These are phyloP conservation scores for Cochlearius cochlearius DNA, from an alignment of 2,113 vertebrate genomes.

Conservation along the genomic window DNA sequence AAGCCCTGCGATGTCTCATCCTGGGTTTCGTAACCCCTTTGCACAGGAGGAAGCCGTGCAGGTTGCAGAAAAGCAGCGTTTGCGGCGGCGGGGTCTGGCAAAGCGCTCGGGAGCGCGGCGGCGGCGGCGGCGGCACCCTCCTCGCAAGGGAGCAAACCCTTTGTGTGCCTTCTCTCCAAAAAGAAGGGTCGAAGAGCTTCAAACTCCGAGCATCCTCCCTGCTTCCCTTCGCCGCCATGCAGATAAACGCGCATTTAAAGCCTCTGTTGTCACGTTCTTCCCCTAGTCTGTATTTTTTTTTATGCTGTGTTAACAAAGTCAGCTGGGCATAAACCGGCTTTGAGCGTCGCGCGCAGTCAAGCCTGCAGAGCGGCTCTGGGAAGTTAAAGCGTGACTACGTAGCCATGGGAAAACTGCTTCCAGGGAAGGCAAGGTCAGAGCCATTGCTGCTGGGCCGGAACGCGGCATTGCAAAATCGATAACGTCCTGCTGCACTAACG, in stretches of 20 bases:
- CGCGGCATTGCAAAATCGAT: background rate
- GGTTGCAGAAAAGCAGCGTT: background rate
- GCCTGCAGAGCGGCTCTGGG: background rate
- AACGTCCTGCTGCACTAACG: background rate
- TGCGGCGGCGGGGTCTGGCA: too few species aligned
- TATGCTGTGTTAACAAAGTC: background rate
- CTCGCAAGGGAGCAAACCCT: background rate
- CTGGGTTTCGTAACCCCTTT: rapidly evolving
- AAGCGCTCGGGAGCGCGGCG: background rate
- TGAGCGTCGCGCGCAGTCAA: rapidly evolving
- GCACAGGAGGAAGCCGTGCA: background rate
- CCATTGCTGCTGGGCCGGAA: background rate
- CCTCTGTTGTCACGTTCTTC: rapidly evolving
- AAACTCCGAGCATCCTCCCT: background rate
- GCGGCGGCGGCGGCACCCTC: too few species aligned
- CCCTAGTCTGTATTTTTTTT: background rate
- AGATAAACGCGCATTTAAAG: rapidly evolving
- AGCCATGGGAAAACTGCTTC: background rate
- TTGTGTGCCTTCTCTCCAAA: rapidly evolving
- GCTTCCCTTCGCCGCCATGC: rapidly evolving
- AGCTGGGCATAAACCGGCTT: background rate
- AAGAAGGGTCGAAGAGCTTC: rapidly evolving
- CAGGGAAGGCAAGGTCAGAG: background rate
- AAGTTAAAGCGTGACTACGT: background rate
- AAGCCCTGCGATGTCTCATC: background rate